Percentiles rank a stretch among this genome's conserved stretches.
Evolutionary conservation across 2,113 vertebrate species (phyloP).

Genomic region (Psephotus haematonotus): DNA sequence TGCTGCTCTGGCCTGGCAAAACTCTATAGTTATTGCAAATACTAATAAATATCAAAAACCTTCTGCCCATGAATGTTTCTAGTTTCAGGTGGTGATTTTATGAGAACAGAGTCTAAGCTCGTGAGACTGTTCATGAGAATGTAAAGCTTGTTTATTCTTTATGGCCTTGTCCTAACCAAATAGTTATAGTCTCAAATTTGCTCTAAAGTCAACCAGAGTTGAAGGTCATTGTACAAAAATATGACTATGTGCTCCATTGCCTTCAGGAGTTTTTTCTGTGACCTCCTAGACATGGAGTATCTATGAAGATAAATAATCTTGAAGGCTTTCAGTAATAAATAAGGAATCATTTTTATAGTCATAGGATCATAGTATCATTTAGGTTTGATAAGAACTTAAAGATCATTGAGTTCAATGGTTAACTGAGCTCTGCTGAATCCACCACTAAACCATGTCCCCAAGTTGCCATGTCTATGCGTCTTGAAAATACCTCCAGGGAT

Average conservation of each 20-base stretch:
- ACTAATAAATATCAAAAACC: neutral
- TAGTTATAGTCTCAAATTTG: neutral
- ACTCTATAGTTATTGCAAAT: neutral
- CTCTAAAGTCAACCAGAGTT: neutral
- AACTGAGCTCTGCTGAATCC: neutral
- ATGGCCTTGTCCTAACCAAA: neutral
- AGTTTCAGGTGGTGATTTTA: neutral
- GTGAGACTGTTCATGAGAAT: neutral
- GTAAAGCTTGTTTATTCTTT: neutral
- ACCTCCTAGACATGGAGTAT: neutral
- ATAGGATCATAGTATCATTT: neutral
- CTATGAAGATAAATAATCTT: neutral
- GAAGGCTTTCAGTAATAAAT: neutral
- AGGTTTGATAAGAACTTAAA: neutral
- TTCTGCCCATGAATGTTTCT: neutral
- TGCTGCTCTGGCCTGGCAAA: neutral
- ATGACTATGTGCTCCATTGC: neutral
- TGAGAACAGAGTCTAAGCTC: neutral
- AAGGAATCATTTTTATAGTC: neutral
- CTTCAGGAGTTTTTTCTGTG: neutral
- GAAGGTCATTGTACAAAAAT: neutral
- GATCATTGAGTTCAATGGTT: neutral
- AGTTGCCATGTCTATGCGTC: no score
- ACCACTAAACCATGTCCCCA: neutral
- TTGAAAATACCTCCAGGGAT: no score